phyloP scores from a whole-genome alignment of 2,888 invertebrate species.

The Diploptera punctata region DNA sequence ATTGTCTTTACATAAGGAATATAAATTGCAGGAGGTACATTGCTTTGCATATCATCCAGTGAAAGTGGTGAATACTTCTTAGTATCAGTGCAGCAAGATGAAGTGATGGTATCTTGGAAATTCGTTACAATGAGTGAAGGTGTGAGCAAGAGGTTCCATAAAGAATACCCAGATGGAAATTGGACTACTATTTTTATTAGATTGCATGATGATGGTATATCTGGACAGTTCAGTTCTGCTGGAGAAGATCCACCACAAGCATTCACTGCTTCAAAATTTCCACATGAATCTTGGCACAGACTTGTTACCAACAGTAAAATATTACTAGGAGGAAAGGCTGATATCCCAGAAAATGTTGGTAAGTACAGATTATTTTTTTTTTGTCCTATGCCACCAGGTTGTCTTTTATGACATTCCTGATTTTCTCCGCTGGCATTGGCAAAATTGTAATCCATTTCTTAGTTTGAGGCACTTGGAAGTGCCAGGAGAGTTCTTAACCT shows the following conservation, averaged over 20 bases:
- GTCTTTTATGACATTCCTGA: too few species aligned
- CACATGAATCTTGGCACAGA: constrained; percentile 46
- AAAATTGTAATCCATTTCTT: too few species aligned
- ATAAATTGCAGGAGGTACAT: constrained; percentile 75
- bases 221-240: constrained; percentile 22
- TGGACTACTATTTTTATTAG: constrained; percentile 36
- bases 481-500: too few species aligned
- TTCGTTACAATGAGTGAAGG: constrained; percentile 51
- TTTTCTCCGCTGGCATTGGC: too few species aligned
- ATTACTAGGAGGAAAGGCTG: constrained; percentile 32
- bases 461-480: too few species aligned
- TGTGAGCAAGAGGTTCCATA: constrained; percentile 27
- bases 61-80: constrained; percentile 64
- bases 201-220: constrained; percentile 30
- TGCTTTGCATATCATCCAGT: constrained; percentile 68
- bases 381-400: too few species aligned
- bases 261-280: constrained; percentile 46
- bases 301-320: constrained; percentile 43
- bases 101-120: constrained; percentile 73
- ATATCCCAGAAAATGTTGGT: background rate
- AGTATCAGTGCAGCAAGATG: constrained; percentile 72
- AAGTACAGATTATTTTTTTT: too few species aligned
- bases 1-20: too few species aligned
- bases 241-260: constrained; percentile 11
- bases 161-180: constrained; percentile 36